Percentiles rank a stretch among this genome's conserved stretches.
phyloP scores from a whole-genome alignment of 2,888 invertebrate species.

The Schizotus pectinicornis region DNA sequence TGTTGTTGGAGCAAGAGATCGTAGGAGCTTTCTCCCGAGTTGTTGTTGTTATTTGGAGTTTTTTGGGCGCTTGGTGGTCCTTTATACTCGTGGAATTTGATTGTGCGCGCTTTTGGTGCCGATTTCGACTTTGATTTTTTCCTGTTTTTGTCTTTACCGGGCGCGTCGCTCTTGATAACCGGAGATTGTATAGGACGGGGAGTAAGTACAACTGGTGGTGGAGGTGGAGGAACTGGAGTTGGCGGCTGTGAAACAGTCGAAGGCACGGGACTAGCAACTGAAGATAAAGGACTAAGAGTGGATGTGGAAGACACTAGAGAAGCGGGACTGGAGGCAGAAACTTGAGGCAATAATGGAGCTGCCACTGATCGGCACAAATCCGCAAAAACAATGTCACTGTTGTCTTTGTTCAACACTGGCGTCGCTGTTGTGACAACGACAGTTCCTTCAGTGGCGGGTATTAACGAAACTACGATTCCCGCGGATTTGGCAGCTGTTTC shows the following conservation, averaged over 20 bases:
- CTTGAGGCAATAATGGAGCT: slow-evolving; percentile 59
- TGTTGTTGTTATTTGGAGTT: slow-evolving; percentile 64
- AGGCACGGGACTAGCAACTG: slow-evolving; percentile 66
- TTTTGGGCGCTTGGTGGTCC: slow-evolving; percentile 88
- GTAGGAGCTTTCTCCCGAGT: slow-evolving; percentile 80
- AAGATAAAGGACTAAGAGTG: slow-evolving; percentile 71
- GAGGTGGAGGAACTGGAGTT: slow-evolving; percentile 63
- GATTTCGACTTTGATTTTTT: slow-evolving; percentile 85
- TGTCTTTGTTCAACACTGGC: slow-evolving; percentile 51
- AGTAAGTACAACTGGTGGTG: slow-evolving; percentile 61
- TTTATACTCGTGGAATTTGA: slow-evolving; percentile 97
- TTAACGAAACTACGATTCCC: slow-evolving; percentile 72
- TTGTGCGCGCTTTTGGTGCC: slow-evolving; percentile 82
- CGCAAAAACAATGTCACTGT: slow-evolving; percentile 60
- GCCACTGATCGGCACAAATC: slow-evolving; percentile 67
- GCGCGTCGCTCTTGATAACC: slow-evolving; percentile 59
- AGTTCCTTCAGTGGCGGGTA: slow-evolving; percentile 63
- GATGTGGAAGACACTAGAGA: slow-evolving; percentile 68
- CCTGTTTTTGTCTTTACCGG: slow-evolving; percentile 79
- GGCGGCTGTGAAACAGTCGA: slow-evolving; percentile 59
- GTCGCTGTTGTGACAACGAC: slow-evolving; percentile 52
- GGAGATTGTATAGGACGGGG: slow-evolving; percentile 59
- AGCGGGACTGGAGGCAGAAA: slow-evolving; percentile 52
- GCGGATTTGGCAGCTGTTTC: slow-evolving; percentile 72
- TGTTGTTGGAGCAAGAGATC: slow-evolving; percentile 93